Conservation (phyloP, 1,140 invertebrate species). For the Cecropterus lyciades region DNA sequence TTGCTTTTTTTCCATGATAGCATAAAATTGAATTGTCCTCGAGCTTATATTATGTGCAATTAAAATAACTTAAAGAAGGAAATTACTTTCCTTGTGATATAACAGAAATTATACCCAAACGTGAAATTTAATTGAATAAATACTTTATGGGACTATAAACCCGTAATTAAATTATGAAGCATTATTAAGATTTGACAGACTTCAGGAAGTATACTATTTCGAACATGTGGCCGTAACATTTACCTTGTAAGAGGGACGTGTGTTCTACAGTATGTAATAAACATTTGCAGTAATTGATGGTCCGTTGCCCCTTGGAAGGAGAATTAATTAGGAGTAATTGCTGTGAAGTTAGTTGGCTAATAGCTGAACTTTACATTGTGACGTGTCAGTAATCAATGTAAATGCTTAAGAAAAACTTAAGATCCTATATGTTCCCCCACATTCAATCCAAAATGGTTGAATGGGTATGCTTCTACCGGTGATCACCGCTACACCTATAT, state of each 20-base stretch:
- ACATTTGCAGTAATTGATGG: conserved; percentile 30
- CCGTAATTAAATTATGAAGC: background rate
- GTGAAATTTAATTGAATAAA: background rate
- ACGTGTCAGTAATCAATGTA: background rate
- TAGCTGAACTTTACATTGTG: background rate
- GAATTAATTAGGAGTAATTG: conserved; percentile 33
- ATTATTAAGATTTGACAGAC: conserved; percentile 1
- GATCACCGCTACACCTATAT: too few relatives aligned
- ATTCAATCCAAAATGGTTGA: too few relatives aligned
- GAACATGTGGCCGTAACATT: conserved; percentile 9
- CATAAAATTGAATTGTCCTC: too few relatives aligned
- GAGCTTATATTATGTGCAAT: too few relatives aligned
- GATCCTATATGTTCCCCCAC: too few relatives aligned
- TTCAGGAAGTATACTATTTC: background rate
- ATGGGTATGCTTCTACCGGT: too few relatives aligned
- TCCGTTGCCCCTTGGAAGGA: conserved; percentile 25
- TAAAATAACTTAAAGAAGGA: too few relatives aligned
- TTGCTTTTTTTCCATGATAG: too few relatives aligned
- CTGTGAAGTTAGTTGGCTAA: conserved; percentile 27
- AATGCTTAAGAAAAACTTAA: too few relatives aligned
- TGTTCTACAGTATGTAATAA: conserved; percentile 8
- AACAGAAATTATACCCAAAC: background rate
- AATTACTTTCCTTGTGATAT: too few relatives aligned
- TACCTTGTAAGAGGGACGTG: conserved; percentile 8
- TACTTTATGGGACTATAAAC: background rate